Percentiles rank a stretch among this genome's conserved stretches.
Evolutionary conservation across 2,888 invertebrate genomes (phyloP).

Genomic region (Nymphalis polychloros): DNA sequence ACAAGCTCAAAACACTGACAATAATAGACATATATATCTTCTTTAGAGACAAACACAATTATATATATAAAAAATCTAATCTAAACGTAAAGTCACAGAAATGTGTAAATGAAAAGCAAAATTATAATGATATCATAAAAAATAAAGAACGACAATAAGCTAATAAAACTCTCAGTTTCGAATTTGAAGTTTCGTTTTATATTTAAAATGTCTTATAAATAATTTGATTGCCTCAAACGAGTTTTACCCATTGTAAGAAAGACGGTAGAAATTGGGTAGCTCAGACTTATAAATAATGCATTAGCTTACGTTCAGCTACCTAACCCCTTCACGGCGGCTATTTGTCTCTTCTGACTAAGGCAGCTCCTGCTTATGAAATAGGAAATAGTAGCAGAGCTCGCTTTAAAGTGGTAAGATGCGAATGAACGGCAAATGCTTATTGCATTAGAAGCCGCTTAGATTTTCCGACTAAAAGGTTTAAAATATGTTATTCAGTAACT

Average conservation of each 20-base stretch:
- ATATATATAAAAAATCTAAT: too few species aligned
- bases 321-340: slow-evolving; percentile 25
- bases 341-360: slow-evolving; percentile 22
- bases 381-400: background rate
- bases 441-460: background rate
- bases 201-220: slow-evolving; percentile 31
- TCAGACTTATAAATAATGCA: slow-evolving; percentile 31
- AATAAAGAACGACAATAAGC: too few species aligned
- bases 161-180: background rate
- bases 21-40: too few species aligned
- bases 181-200: background rate
- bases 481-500: too few species aligned
- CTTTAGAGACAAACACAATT: too few species aligned
- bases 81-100: too few species aligned
- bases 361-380: background rate
- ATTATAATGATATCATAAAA: too few species aligned
- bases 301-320: slow-evolving; percentile 28
- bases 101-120: too few species aligned
- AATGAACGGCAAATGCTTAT: background rate
- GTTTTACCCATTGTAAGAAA: slow-evolving; percentile 25
- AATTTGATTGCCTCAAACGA: slow-evolving; percentile 25
- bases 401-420: background rate
- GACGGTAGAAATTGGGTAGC: slow-evolving; percentile 26
- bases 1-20: too few species aligned
- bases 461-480: background rate